A percentile compares a stretch with the other conserved stretches of the same genome.
phyloP scores from a whole-genome alignment of 2,888 invertebrate genomes.

The Norana najaformis region DNA sequence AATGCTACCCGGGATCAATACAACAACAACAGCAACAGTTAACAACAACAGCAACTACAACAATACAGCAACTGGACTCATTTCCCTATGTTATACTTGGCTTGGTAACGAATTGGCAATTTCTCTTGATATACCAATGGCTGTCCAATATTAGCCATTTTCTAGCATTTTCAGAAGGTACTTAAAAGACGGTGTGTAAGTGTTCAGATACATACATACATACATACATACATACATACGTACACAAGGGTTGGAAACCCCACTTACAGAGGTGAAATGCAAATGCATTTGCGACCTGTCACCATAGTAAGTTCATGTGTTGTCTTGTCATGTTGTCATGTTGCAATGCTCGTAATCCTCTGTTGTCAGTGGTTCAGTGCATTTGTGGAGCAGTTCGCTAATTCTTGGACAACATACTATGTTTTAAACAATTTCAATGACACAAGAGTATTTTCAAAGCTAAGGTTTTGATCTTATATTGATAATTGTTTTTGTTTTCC shows the following conservation, averaged over 20 bases:
- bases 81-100: neutral
- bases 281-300: neutral
- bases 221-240: too few species aligned
- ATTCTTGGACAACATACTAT: too few species aligned
- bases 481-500: neutral
- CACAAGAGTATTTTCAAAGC: neutral
- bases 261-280: too few species aligned
- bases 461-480: neutral
- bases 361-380: too few species aligned
- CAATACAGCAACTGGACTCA: neutral
- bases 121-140: too few species aligned
- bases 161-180: too few species aligned
- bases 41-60: neutral
- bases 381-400: neutral
- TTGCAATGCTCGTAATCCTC: too few species aligned
- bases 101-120: neutral
- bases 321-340: too few species aligned
- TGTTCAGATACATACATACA: too few species aligned
- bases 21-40: too few species aligned
- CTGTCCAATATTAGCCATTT: too few species aligned
- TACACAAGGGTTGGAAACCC: neutral
- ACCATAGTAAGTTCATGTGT: neutral
- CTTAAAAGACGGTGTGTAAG: too few species aligned
- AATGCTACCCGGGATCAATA: neutral
- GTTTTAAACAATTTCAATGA: neutral